Conservation (phyloP, 2,797 vertebrate species). For the Trachurus trachurus region DNA sequence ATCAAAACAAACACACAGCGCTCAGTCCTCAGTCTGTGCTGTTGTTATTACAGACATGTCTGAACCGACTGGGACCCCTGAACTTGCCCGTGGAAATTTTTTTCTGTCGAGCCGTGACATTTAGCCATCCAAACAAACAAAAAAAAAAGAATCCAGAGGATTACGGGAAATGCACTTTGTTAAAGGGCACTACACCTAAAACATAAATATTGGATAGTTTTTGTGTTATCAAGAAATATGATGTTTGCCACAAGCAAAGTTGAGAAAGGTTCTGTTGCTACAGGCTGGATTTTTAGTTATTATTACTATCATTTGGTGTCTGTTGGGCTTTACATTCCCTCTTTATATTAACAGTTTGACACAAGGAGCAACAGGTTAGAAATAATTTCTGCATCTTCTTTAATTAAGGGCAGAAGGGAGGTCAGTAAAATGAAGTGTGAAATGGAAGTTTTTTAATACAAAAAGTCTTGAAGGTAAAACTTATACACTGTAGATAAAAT, state of each 20-base stretch:
- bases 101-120: background rate
- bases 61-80: background rate
- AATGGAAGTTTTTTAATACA: constrained; percentile 1
- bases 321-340: background rate
- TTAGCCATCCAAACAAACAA: background rate
- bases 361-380: background rate
- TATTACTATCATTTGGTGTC: background rate
- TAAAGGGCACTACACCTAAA: background rate
- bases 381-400: background rate
- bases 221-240: background rate
- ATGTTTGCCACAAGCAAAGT: background rate
- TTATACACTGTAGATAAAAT: constrained; percentile 20
- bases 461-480: constrained; percentile 7
- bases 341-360: background rate
- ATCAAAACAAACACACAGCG: background rate
- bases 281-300: background rate
- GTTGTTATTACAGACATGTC: background rate
- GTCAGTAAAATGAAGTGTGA: background rate
- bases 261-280: background rate
- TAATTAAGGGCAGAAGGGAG: background rate
- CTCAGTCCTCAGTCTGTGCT: background rate
- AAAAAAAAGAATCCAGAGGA: background rate
- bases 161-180: background rate
- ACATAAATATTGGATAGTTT: background rate
- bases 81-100: background rate